Evolutionary conservation across 1,140 invertebrate species (phyloP).

Genomic region (Ceratosolen fusciceps): DNA sequence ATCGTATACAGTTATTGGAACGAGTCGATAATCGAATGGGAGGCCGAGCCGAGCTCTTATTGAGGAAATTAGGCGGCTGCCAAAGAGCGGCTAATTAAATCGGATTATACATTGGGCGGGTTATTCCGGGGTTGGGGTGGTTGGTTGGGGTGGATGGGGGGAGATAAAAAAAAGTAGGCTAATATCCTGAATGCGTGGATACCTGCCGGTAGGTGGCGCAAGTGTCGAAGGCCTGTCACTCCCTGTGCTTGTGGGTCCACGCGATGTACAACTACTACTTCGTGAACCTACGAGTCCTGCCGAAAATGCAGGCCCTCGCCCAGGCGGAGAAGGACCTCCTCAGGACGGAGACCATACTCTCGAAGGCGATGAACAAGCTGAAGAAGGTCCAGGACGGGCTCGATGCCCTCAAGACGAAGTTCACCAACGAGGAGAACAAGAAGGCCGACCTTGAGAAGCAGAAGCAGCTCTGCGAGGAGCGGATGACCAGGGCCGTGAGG

Average conservation of each 20-base stretch:
- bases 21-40: too few relatives aligned
- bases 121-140: too few relatives aligned
- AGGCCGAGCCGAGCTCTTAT: too few relatives aligned
- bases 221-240: slow-evolving; percentile 85
- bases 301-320: slow-evolving; percentile 75
- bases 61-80: too few relatives aligned
- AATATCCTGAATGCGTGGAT: too few relatives aligned
- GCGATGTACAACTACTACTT: slow-evolving; percentile 81
- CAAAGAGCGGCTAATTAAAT: too few relatives aligned
- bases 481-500: slow-evolving; percentile 83
- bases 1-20: too few relatives aligned
- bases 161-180: too few relatives aligned
- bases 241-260: slow-evolving; percentile 78
- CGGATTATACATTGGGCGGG: too few relatives aligned
- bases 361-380: slow-evolving; percentile 75
- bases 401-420: slow-evolving; percentile 75
- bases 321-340: slow-evolving; percentile 75
- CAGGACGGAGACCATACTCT: slow-evolving; percentile 77
- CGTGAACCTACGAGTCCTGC: slow-evolving; percentile 73
- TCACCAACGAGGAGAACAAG: slow-evolving; percentile 76
- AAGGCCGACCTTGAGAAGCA: slow-evolving; percentile 80
- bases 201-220: slow-evolving; percentile 65
- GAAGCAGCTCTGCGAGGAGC: slow-evolving; percentile 82
- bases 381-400: slow-evolving; percentile 75
- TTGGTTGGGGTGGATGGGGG: too few relatives aligned